These are phyloP conservation scores for Dryobota labecula DNA, from an alignment of 2,888 invertebrate species.

Conservation along the genomic window DNA sequence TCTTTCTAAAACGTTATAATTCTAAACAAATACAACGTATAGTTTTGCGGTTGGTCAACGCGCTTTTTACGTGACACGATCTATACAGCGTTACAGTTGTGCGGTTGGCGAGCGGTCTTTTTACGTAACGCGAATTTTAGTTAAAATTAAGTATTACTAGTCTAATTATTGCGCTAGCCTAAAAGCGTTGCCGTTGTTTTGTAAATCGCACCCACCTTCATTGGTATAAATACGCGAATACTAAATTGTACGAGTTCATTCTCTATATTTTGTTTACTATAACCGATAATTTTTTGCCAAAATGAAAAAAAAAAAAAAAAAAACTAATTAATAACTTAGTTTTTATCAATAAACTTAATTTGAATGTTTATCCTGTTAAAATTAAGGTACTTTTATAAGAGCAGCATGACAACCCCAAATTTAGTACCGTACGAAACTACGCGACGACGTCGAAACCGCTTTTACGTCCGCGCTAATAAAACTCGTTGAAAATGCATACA, in stretches of 20 bases:
- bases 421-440: constrained; percentile 89
- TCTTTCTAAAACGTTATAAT: background rate
- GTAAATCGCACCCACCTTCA: background rate
- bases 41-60: no score
- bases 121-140: no score
- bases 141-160: background rate
- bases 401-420: constrained; percentile 77
- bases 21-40: no score
- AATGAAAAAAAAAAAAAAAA: background rate
- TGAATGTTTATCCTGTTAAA: constrained; percentile 7
- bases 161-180: background rate
- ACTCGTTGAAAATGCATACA: constrained; percentile 90
- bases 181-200: background rate
- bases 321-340: no score
- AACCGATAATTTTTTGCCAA: background rate
- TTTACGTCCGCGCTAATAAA: constrained; percentile 86
- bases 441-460: constrained; percentile 87
- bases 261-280: background rate
- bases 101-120: no score
- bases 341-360: no score
- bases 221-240: background rate
- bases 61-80: no score
- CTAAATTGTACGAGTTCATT: background rate
- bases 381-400: constrained; percentile 33
- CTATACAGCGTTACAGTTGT: no score